phyloP scores from a whole-genome alignment of 2,888 invertebrate genomes.

The Tiliacea aurago region DNA sequence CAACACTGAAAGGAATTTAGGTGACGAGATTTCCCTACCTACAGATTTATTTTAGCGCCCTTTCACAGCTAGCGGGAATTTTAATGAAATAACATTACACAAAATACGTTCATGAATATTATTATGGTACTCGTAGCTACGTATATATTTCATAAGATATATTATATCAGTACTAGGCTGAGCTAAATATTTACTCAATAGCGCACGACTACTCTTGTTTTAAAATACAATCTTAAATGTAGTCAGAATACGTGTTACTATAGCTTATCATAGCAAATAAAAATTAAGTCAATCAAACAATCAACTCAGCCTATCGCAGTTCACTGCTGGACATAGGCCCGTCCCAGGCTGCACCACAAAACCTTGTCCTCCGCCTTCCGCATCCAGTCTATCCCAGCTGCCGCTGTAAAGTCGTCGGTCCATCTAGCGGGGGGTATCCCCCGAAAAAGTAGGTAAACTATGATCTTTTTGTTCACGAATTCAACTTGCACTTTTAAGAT shows the following conservation, averaged over 20 bases:
- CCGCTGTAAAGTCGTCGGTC: too few species aligned
- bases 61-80: constrained; percentile 13
- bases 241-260: neutral
- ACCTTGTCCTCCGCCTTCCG: too few species aligned
- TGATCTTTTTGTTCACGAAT: neutral
- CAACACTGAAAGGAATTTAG: constrained; percentile 35
- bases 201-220: neutral
- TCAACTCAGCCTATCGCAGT: too few species aligned
- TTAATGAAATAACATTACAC: constrained; percentile 35
- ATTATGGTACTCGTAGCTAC: too few species aligned
- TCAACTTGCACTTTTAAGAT: neutral
- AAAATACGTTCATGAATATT: constrained; percentile 26
- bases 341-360: too few species aligned
- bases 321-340: too few species aligned
- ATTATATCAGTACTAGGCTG: neutral
- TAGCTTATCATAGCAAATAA: too few species aligned
- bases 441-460: neutral
- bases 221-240: too few species aligned
- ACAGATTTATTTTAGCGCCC: constrained; percentile 16
- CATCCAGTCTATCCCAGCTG: too few species aligned
- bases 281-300: too few species aligned
- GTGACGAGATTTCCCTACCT: constrained; percentile 23
- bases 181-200: neutral
- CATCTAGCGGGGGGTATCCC: too few species aligned
- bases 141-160: neutral